phyloP scores from a whole-genome alignment of 2,113 vertebrate genomes.

The Bubalus kerabau region DNA sequence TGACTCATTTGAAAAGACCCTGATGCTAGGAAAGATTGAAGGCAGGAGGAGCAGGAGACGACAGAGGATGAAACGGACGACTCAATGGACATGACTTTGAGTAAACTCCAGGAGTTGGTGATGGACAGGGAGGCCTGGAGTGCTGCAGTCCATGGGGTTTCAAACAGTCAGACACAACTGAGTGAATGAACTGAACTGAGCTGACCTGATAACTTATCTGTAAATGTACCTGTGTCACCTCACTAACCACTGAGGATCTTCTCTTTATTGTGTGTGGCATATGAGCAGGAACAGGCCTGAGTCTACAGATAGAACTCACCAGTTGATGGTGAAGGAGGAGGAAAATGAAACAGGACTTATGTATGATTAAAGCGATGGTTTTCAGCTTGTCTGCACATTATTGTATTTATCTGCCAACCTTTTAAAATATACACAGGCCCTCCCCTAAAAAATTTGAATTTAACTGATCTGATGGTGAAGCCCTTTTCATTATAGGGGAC shows the following conservation, averaged over 20 bases:
- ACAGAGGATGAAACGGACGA: background rate
- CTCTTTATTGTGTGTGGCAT: background rate
- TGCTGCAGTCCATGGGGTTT: background rate
- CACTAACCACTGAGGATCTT: background rate
- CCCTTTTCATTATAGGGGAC: too few relatives aligned
- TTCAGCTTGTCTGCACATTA: background rate
- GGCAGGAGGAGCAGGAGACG: background rate
- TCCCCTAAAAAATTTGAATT: background rate
- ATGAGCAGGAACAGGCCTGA: background rate
- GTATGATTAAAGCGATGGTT: background rate
- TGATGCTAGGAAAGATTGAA: background rate
- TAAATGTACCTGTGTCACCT: background rate
- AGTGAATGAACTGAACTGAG: background rate
- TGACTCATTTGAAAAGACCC: background rate
- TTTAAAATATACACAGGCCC: background rate
- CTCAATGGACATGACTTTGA: background rate
- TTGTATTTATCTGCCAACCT: background rate
- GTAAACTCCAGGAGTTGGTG: accelerated
- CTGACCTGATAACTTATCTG: background rate
- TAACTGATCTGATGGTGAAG: background rate
- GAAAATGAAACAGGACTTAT: background rate
- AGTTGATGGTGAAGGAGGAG: background rate
- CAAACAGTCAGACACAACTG: accelerated
- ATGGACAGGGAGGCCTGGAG: background rate
- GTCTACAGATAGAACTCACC: background rate